These are phyloP conservation scores for Dysidea cf. avara DNA, from an alignment of 37 sponge, comb jelly and placozoan species.

Conservation along the genomic window DNA sequence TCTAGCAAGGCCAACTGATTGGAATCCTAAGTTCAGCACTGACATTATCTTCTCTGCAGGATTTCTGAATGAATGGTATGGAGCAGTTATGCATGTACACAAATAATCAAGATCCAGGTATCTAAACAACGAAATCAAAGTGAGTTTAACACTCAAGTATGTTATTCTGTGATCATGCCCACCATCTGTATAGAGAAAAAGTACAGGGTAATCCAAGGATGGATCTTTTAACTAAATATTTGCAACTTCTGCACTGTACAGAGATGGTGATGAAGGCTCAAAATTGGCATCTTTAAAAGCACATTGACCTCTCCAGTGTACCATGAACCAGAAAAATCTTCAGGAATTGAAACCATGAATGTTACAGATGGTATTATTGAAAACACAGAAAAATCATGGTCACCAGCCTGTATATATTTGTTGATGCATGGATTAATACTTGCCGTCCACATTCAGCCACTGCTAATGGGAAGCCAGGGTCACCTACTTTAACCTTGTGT, in stretches of 20 bases:
- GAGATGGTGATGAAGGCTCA: neutral
- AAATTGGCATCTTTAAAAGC: conserved; percentile 24
- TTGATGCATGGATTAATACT: conserved; percentile 25
- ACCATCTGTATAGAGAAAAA: conserved; percentile 39
- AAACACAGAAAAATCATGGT: conserved; percentile 57
- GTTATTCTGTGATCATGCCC: conserved; percentile 30
- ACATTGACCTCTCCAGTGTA: too few relatives aligned
- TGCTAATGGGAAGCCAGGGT: conserved; percentile 60
- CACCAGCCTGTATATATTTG: conserved; percentile 41
- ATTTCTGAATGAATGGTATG: conserved; percentile 25
- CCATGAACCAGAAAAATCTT: conserved; percentile 35
- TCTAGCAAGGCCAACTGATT: conserved; percentile 17
- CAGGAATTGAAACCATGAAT: conserved; percentile 37
- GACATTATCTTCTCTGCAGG: conserved; percentile 26
- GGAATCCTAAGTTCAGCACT: conserved; percentile 16
- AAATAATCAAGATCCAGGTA: conserved; percentile 19
- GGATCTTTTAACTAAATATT: neutral
- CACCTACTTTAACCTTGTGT: conserved; percentile 56
- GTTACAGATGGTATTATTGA: conserved; percentile 40
- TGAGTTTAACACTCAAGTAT: conserved; percentile 24
- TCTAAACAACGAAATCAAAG: conserved; percentile 13
- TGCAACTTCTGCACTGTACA: conserved; percentile 11
- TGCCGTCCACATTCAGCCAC: conserved; percentile 44
- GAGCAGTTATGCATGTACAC: conserved; percentile 24
- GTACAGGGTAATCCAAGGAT: neutral